Conservation (phyloP, 30 jellyfish, hydroid and myxozoan genomes). For the Clytia hemisphaerica region DNA sequence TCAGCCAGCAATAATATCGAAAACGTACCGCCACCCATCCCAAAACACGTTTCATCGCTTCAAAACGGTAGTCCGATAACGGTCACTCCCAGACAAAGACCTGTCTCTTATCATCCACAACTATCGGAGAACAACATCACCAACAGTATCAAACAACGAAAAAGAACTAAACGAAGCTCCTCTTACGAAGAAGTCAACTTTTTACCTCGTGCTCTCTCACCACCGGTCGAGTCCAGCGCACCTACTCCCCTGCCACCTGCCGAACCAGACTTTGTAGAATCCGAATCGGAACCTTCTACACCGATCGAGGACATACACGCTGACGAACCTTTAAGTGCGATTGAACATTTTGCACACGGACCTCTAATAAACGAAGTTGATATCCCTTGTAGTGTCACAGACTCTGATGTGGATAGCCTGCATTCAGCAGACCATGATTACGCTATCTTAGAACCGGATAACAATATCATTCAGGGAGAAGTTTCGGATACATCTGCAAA, state of each 20-base stretch:
- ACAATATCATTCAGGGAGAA: not conserved
- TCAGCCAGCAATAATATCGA: slow-evolving; percentile 5
- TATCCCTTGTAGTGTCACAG: not conserved
- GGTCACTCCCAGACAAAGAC: not conserved
- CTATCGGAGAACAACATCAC: not conserved
- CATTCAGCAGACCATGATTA: slow-evolving; percentile 11
- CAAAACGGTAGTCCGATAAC: too few species aligned
- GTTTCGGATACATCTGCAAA: too few species aligned
- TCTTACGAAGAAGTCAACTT: slow-evolving; percentile 36
- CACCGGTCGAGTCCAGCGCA: not conserved
- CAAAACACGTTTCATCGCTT: too few species aligned
- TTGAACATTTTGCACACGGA: not conserved
- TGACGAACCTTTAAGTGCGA: not conserved
- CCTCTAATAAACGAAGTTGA: not conserved
- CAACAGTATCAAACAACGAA: not conserved
- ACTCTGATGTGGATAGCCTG: too few species aligned
- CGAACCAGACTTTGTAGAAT: not conserved
- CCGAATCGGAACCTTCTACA: slow-evolving; percentile 2
- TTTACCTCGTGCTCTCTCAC: slow-evolving; percentile 19
- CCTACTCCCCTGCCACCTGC: slow-evolving; percentile 10
- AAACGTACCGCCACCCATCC: slow-evolving; percentile 11
- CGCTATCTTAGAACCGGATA: slow-evolving; percentile 7
- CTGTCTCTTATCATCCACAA: slow-evolving; percentile 26
- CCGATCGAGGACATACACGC: not conserved
- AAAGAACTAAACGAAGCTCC: slow-evolving; percentile 19